phyloP scores from a whole-genome alignment of 1,140 invertebrate species.

The Papilio polytes region DNA sequence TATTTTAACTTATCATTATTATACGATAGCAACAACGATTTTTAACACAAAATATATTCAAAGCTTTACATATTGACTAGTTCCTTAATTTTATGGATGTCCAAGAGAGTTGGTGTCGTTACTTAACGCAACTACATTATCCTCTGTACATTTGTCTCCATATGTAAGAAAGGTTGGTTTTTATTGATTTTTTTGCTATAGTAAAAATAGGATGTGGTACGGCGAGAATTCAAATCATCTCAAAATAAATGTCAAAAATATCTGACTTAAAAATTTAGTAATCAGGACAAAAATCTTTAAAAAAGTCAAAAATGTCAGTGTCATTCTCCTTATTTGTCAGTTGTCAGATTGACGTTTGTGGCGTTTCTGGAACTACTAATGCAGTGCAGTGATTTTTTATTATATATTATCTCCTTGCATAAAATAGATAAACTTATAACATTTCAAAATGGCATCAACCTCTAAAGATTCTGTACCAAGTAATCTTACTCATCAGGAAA shows the following conservation, averaged over 20 bases:
- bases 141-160: not conserved
- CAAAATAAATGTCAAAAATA: not conserved
- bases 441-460: conserved; percentile 66
- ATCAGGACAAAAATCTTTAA: not conserved
- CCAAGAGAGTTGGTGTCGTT: not conserved
- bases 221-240: not conserved
- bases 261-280: not conserved
- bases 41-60: not conserved
- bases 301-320: conserved; percentile 14
- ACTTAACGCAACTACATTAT: not conserved
- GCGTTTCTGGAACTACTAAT: conserved; percentile 25
- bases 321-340: not conserved
- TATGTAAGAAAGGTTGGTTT: not conserved
- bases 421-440: conserved; percentile 20
- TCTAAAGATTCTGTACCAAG: conserved; percentile 61
- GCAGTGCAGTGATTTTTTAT: conserved; percentile 38
- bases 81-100: not conserved
- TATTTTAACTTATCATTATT: not conserved
- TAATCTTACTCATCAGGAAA: conserved; percentile 47
- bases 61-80: not conserved
- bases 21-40: not conserved
- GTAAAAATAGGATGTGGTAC: not conserved
- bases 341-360: conserved; percentile 35
- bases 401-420: conserved; percentile 32
- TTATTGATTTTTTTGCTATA: not conserved